Conservation (phyloP, 35 echinoderm and acorn worm species). For the Lytechinus variegatus region DNA sequence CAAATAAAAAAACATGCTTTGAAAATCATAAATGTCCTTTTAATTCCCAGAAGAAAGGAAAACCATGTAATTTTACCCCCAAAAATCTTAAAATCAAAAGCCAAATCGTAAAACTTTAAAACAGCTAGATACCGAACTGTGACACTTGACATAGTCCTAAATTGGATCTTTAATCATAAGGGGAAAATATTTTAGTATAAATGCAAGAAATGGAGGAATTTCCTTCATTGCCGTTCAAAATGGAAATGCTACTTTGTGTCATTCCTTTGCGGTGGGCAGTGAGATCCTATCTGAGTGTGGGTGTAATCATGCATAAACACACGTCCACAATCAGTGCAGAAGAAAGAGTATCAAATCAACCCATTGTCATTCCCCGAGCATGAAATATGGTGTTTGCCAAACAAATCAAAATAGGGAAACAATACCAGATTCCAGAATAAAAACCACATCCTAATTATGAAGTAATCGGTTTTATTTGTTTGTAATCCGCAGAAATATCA, state of each 20-base stretch:
- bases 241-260: not conserved
- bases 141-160: not conserved
- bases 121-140: not conserved
- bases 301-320: not conserved
- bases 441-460: not conserved
- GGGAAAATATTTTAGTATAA: not conserved
- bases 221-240: not conserved
- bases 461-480: not conserved
- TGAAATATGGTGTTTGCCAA: not conserved
- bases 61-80: too few species aligned
- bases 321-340: not conserved
- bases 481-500: not conserved
- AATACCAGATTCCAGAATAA: not conserved
- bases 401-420: not conserved
- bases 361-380: not conserved
- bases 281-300: not conserved
- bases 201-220: not conserved
- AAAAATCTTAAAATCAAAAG: not conserved
- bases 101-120: not conserved
- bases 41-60: not conserved
- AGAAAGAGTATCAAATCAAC: not conserved
- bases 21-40: not conserved
- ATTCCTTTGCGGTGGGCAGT: not conserved
- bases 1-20: slow-evolving; percentile 4
- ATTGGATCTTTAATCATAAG: not conserved